These are phyloP conservation scores for Drosophila pseudoobscura DNA, from an alignment of 1,140 invertebrate genomes.

Conservation along the genomic window DNA sequence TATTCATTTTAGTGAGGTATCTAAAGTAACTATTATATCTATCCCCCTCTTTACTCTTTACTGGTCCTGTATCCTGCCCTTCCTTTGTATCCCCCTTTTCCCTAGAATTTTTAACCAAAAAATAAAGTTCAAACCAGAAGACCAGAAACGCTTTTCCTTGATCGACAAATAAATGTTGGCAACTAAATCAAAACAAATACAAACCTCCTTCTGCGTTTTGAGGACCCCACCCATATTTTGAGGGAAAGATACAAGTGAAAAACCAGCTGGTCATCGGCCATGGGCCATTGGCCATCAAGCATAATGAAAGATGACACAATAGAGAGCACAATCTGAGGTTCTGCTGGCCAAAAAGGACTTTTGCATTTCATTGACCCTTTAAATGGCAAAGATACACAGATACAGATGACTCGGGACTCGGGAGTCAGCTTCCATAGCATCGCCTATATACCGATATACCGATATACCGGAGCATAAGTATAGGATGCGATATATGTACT, in stretches of 20 bases:
- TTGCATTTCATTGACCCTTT: conserved; percentile 80
- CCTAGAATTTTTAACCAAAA: conserved; percentile 8
- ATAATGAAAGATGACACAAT: conserved; percentile 61
- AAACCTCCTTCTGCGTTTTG: too few species aligned
- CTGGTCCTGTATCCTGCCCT: too few species aligned
- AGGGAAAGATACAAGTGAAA: conserved; percentile 26
- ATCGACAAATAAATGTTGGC: conserved; percentile 40
- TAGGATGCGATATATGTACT: too few species aligned
- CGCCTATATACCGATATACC: conserved; percentile 11
- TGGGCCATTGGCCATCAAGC: conserved; percentile 1
- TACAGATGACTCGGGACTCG: conserved; percentile 14
- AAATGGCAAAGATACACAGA: conserved; percentile 62
- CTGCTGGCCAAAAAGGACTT: conserved; percentile 24
- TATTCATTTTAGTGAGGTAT: too few species aligned
- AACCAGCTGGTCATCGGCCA: not conserved
- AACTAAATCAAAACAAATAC: conserved; percentile 35
- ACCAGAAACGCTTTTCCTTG: conserved; percentile 11
- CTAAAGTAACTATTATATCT: too few species aligned
- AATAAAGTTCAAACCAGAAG: not conserved
- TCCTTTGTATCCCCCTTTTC: not conserved
- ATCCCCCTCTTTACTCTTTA: too few species aligned
- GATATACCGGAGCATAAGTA: not conserved
- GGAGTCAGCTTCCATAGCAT: not conserved
- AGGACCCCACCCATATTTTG: too few species aligned
- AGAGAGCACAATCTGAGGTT: conserved; percentile 8